Evolutionary conservation across 2,888 invertebrate species (phyloP).

Genomic region (Arrhopalites spinosus): DNA sequence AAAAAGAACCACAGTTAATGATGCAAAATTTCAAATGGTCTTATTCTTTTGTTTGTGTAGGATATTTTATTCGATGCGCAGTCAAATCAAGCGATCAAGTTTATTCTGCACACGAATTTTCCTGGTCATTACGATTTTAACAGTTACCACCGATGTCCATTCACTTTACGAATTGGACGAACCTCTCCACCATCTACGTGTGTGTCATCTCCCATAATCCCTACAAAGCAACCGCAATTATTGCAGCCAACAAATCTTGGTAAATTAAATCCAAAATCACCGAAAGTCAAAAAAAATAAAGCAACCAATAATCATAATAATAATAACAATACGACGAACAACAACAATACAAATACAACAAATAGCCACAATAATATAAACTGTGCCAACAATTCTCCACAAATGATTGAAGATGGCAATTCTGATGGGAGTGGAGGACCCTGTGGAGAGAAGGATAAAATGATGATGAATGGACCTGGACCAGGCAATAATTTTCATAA

Average conservation of each 20-base stretch:
- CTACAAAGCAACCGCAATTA: slow-evolving; percentile 1
- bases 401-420: slow-evolving; percentile 1
- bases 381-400: slow-evolving; percentile 12
- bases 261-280: slow-evolving; percentile 39
- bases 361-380: slow-evolving; percentile 17
- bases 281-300: slow-evolving; percentile 52
- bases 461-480: background rate
- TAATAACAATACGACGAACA: slow-evolving; percentile 36
- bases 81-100: background rate
- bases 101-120: slow-evolving; percentile 69
- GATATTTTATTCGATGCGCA: background rate
- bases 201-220: slow-evolving; percentile 3
- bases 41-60: background rate
- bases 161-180: slow-evolving; percentile 50
- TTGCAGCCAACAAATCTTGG: background rate
- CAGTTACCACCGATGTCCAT: slow-evolving; percentile 56
- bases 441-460: background rate
- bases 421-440: background rate
- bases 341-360: slow-evolving; percentile 45
- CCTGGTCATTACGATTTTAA: slow-evolving; percentile 99
- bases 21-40: background rate
- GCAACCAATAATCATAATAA: slow-evolving; percentile 46
- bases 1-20: no score
- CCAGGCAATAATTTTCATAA: background rate
- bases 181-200: slow-evolving; percentile 7